Conservation (phyloP, 2,113 vertebrate genomes). For the Hystrix brachyura region DNA sequence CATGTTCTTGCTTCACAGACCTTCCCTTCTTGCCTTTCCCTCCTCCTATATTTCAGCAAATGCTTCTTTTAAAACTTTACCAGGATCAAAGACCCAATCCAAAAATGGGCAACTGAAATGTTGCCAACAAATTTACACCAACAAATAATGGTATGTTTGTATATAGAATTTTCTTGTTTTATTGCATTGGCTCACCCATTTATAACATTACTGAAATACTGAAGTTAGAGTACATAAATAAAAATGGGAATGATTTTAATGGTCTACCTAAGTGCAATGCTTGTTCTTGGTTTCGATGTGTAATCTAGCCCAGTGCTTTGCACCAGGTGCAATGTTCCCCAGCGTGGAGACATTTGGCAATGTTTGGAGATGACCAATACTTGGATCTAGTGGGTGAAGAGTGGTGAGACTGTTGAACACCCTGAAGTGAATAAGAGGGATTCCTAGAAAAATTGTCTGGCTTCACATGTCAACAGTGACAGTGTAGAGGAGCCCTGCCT, state of each 20-base stretch:
- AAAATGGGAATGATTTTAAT: not conserved
- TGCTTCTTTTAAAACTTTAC: not conserved
- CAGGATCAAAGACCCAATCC: no score
- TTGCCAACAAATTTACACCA: not conserved
- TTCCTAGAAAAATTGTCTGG: not conserved
- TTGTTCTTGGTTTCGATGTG: not conserved
- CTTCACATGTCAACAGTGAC: not conserved
- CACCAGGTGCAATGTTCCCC: accelerated
- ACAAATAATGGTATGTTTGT: not conserved
- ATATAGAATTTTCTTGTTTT: not conserved
- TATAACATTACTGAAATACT: not conserved
- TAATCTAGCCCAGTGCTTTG: not conserved
- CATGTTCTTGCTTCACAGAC: not conserved
- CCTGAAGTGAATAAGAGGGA: not conserved
- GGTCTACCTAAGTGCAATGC: not conserved
- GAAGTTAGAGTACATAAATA: not conserved
- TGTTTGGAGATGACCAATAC: not conserved
- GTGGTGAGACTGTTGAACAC: not conserved
- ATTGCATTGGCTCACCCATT: not conserved
- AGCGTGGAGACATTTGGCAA: not conserved
- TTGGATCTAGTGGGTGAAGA: not conserved
- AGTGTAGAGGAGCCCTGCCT: not conserved
- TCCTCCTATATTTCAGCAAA: not conserved
- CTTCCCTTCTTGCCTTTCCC: not conserved
- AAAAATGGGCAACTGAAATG: no score